phyloP scores from a whole-genome alignment of 2,113 vertebrate species.

The Protomyctophum bolini region DNA sequence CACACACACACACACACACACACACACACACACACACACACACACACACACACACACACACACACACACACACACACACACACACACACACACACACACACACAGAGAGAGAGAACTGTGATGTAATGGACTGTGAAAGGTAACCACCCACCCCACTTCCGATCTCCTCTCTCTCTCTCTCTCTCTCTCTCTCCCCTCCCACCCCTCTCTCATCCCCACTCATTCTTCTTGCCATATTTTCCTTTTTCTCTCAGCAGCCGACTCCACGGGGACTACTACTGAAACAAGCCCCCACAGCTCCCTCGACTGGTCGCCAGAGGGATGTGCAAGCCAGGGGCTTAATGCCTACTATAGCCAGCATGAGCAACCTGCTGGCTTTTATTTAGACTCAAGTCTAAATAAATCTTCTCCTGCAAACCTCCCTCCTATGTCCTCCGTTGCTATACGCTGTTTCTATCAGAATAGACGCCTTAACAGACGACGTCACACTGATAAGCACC shows the following conservation, averaged over 20 bases:
- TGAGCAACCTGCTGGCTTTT: slow-evolving; percentile 23
- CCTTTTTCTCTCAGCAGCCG: slow-evolving; percentile 44
- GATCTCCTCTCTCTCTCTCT: slow-evolving; percentile 51
- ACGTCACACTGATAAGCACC: too few relatives aligned
- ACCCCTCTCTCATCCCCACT: slow-evolving; percentile 41
- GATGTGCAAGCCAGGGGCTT: slow-evolving; percentile 30
- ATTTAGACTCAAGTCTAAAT: slow-evolving; percentile 54
- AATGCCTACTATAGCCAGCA: neutral
- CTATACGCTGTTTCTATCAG: slow-evolving; percentile 56
- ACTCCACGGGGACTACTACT: slow-evolving; percentile 62
- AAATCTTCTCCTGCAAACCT: slow-evolving; percentile 55
- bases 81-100: too few relatives aligned
- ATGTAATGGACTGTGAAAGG: slow-evolving; percentile 73
- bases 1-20: too few relatives aligned
- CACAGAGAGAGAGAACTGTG: slow-evolving; percentile 46
- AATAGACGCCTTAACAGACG: slow-evolving; percentile 35
- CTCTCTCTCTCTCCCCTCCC: slow-evolving; percentile 44
- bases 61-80: too few relatives aligned
- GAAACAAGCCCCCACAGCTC: slow-evolving; percentile 70
- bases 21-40: too few relatives aligned
- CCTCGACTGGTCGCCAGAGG: slow-evolving; percentile 49
- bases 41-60: too few relatives aligned
- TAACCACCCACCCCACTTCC: slow-evolving; percentile 57
- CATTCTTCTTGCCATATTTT: slow-evolving; percentile 9
- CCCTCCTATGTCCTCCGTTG: slow-evolving; percentile 9